Evolutionary conservation across 2,888 invertebrate genomes (phyloP).

Genomic region (Nomada fucata): DNA sequence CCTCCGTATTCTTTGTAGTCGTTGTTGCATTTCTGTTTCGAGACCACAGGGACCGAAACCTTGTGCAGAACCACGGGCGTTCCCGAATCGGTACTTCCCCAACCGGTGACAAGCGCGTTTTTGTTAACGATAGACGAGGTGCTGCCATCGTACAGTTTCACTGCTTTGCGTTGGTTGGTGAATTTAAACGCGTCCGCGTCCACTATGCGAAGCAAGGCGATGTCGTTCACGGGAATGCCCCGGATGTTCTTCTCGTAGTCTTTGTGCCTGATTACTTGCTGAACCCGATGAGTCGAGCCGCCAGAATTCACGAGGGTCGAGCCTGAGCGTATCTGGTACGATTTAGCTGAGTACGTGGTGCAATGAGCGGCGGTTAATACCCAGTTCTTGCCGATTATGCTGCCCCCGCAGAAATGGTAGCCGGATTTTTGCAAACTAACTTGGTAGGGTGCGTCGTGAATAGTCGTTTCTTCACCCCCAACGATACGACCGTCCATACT

Average conservation of each 20-base stretch:
- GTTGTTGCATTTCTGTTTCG: constrained; percentile 83
- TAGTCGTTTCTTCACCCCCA: constrained; percentile 59
- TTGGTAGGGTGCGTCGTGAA: constrained; percentile 69
- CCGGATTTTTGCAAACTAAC: constrained; percentile 74
- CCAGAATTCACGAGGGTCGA: constrained; percentile 81
- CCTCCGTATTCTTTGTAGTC: constrained; percentile 81
- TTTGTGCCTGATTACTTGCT: constrained; percentile 54
- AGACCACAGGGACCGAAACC: constrained; percentile 86
- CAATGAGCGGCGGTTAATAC: constrained; percentile 88
- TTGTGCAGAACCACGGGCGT: constrained; percentile 82
- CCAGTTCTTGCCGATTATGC: constrained; percentile 84
- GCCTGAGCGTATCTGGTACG: constrained; percentile 48
- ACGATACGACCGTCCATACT: constrained; percentile 58
- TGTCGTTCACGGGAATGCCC: constrained; percentile 82
- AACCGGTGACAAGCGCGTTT: constrained; percentile 68
- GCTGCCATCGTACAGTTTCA: constrained; percentile 83
- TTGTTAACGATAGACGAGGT: constrained; percentile 46
- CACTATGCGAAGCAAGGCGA: constrained; percentile 86
- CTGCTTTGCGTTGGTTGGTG: constrained; percentile 82
- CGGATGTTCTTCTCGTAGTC: not conserved
- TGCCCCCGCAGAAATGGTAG: constrained; percentile 86
- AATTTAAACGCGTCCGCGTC: constrained; percentile 83
- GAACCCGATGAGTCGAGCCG: constrained; percentile 50
- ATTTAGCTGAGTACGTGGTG: constrained; percentile 48
- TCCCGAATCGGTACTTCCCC: constrained; percentile 62